phyloP scores from a whole-genome alignment of 2,888 invertebrate species.

The Microctonus aethiopoides region DNA sequence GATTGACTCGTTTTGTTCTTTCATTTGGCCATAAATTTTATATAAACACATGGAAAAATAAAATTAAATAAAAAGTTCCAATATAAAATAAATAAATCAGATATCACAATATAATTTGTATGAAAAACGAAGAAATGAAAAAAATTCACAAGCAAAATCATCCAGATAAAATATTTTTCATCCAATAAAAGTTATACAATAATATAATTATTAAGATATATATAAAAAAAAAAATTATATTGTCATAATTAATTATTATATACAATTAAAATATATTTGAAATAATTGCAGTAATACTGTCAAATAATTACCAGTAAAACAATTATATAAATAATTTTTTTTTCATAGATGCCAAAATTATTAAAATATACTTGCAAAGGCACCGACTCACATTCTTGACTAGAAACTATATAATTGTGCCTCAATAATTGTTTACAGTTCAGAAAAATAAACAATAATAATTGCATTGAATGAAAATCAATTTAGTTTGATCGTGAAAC shows the following conservation, averaged over 20 bases:
- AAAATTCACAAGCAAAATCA: not conserved
- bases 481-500: not conserved
- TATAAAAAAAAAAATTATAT: conserved; percentile 14
- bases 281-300: conserved; percentile 51
- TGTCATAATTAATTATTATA: conserved; percentile 35
- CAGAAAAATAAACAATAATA: not conserved
- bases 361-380: conserved; percentile 31
- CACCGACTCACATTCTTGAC: conserved; percentile 47
- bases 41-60: too few relatives aligned
- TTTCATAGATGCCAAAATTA: not conserved
- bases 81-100: conserved; percentile 2
- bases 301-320: conserved; percentile 42
- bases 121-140: not conserved
- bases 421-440: conserved; percentile 18
- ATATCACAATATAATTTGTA: not conserved
- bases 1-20: not conserved
- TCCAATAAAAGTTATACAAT: not conserved
- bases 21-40: not conserved
- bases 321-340: conserved; percentile 30
- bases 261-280: conserved; percentile 39
- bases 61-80: not conserved
- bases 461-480: too few relatives aligned
- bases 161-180: conserved; percentile 1
- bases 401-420: conserved; percentile 52
- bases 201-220: conserved; percentile 1